Percentiles rank a stretch among this genome's conserved stretches.
Conservation (phyloP, 92 coral and sea anemone species). For the Palythoa grandis region DNA sequence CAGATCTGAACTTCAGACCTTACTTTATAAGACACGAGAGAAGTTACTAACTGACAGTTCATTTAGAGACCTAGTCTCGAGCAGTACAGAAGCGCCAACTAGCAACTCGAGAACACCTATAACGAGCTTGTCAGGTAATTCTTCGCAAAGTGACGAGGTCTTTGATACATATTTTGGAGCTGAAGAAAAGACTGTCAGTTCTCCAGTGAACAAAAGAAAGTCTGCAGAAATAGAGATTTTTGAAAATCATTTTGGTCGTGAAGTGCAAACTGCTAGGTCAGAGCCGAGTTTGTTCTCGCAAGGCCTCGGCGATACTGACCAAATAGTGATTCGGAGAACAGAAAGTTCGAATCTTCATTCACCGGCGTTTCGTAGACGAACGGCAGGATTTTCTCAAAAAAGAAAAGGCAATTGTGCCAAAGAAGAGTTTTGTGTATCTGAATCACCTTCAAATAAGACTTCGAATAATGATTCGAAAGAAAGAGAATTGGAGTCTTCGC, state of each 20-base stretch:
- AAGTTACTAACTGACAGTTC: not conserved
- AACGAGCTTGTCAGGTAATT: slow-evolving; percentile 26
- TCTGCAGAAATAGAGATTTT: not conserved
- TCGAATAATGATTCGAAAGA: not conserved
- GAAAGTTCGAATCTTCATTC: slow-evolving; percentile 18
- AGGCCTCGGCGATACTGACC: not conserved
- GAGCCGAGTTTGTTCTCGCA: slow-evolving; percentile 6
- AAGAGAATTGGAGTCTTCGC: not conserved
- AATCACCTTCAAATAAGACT: not conserved
- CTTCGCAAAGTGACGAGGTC: slow-evolving; percentile 22
- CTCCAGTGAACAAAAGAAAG: not conserved
- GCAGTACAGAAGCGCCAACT: not conserved
- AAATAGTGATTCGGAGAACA: slow-evolving; percentile 1
- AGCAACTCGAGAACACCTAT: slow-evolving; percentile 6
- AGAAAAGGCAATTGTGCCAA: not conserved
- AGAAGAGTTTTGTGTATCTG: not conserved
- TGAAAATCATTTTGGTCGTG: slow-evolving; percentile 19
- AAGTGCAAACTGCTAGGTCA: not conserved
- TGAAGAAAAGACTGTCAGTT: not conserved
- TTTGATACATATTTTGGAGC: slow-evolving; percentile 29
- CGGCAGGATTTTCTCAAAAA: slow-evolving; percentile 28
- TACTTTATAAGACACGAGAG: not conserved
- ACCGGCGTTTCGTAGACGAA: slow-evolving; percentile 1
- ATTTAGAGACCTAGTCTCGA: not conserved
- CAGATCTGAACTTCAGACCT: not conserved